Evolutionary conservation across 2,113 vertebrate genomes (phyloP), one percentile per base, ranked within the genome.

Genomic region (Brienomyrus longianalis): DNA sequence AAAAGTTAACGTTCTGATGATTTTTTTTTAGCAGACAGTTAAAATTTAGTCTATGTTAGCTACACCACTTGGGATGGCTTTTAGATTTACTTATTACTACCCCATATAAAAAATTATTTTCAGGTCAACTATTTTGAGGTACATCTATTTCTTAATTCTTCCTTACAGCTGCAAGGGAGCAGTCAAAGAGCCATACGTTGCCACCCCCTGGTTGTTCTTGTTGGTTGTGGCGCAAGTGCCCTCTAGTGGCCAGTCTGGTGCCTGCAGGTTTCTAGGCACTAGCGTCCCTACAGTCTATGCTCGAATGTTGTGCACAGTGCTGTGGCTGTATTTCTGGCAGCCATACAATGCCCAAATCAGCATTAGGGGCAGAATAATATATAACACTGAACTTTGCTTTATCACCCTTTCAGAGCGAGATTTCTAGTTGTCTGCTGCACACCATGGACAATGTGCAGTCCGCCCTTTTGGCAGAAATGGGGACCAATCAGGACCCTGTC

Each of bases 361-460:
- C 83, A 3, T 86, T n/a, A 86, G 39, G 35, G 19, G 74, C 6
- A 39, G 35, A 13, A 19, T 80, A 80, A 19, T 43, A 80, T 80
- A 8, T 50, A 47, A 19, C 5, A 50, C 83, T 31, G 23, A 50
- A 27, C 45, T 48, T 51, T 86, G 48, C 45, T 86, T 86, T 51
- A 85, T 51, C 8, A 90, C 89, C 52, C 31, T 70, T 91, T 17
- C 91, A 96, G 96, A 92, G 91, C 90, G 92, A 92, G 86, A 93
- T 95, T 86, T 95, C 96, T 0, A 92, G 94, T 51, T 93, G 93
- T 83, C 93, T 98, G 83, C 89, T 98, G 70, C 93, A 84, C 19
- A 93, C 96, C 27, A 94, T 97, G 59, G 96, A 95, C 87, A 96
- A 95, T 45, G 92, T 99, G 59, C 97, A 99, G 91, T 97, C 95